A percentile compares a stretch with the other conserved stretches of the same genome.
These are phyloP conservation scores for Nomada goodeniana DNA, from an alignment of 2,888 invertebrate species.

Conservation along the genomic window DNA sequence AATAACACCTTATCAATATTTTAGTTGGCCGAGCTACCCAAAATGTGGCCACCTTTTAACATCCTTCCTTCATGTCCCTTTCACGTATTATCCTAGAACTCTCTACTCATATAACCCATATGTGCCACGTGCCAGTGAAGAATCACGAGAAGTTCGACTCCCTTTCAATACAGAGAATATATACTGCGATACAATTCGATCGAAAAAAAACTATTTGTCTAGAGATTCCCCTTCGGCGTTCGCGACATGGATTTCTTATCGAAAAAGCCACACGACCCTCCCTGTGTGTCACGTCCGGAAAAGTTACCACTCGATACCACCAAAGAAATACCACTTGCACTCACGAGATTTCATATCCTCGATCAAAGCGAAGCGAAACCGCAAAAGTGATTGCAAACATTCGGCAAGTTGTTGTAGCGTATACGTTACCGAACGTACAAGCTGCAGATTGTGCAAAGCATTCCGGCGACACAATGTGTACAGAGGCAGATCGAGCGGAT, in stretches of 20 bases:
- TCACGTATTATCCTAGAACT: too few species aligned
- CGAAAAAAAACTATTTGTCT: constrained; percentile 23
- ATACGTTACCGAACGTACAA: constrained; percentile 8
- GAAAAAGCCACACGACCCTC: background rate
- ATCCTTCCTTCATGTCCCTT: too few species aligned
- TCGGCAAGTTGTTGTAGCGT: background rate
- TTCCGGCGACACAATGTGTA: constrained; percentile 33
- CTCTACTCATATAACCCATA: too few species aligned
- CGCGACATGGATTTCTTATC: constrained; percentile 27
- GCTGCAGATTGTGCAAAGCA: constrained; percentile 47
- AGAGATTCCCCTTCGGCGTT: constrained; percentile 4
- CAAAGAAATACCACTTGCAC: too few species aligned
- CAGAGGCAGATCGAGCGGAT: background rate
- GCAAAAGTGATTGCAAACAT: background rate
- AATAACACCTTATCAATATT: too few species aligned
- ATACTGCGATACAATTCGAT: background rate
- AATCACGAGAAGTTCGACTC: background rate
- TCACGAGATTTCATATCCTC: constrained; percentile 15
- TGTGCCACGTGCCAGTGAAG: background rate
- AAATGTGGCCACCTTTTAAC: too few species aligned
- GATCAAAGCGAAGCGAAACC: constrained; percentile 16
- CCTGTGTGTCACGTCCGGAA: background rate
- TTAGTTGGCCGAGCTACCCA: too few species aligned
- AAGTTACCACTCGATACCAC: background rate
- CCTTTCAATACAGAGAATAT: background rate